Evolutionary conservation across 2,888 invertebrate genomes (phyloP), one percentile per base, ranked within the genome.

Genomic region (Nemoura dubitans): DNA sequence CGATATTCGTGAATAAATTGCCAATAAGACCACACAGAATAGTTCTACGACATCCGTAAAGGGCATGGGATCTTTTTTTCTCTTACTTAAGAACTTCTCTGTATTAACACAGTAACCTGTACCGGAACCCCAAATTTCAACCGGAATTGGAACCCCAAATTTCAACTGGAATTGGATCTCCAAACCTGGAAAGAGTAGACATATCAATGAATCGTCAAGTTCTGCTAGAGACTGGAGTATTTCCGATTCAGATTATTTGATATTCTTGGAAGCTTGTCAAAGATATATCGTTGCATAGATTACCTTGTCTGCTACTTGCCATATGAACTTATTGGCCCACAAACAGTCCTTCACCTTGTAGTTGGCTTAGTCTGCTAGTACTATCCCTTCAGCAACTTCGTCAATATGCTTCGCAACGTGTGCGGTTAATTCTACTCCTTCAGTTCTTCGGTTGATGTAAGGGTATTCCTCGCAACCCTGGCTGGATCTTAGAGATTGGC

Each of bases 401-500:
- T 59, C 28, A 59, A 29, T 84, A 76, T 76, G 28, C 26, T 28
- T 59, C 59, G 59, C 81, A 27, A 81, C 81, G n/a, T 30, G 28
- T 76, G 82, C 86, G 77, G 80, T 76, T n/a, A 27, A 26, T 21
- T 85, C 82, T 16, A 59, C 29, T 25, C 83, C 36, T 42, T 86
- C 26, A 76, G 10, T 86, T 86, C 80, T 83, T 83, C 85, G n/a
- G 5, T 84, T 28, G 26, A 16, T 30, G 76, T 83, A 27, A 29
- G 59, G 80, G 76, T 81, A 82, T 81, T 76, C 89, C 89, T 85
- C 88, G 88, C 43, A 88, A 89, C 28, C 88, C 83, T 36, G 89
- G 89, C 83, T 36, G 89, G 89, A 88, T 89, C 88, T 84, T 89
- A 87, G 86, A 89, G 88, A 89, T 89, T 89, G 80, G 89, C 89